These are phyloP conservation scores for Ophiothrix spiculata DNA, from an alignment of 35 echinoderm and acorn worm species.

Conservation along the genomic window DNA sequence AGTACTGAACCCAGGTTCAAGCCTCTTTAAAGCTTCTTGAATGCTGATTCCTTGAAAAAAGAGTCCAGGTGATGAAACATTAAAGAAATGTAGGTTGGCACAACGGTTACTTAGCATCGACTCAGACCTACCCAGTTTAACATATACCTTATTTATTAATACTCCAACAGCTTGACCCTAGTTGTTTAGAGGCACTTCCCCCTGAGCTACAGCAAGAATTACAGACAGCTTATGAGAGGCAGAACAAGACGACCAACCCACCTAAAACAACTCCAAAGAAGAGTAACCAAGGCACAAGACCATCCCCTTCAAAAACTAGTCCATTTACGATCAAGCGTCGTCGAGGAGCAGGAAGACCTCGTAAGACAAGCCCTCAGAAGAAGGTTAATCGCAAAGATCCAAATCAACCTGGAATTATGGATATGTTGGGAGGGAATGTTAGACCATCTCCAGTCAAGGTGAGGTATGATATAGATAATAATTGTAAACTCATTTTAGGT, in stretches of 20 bases:
- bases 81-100: too few species aligned
- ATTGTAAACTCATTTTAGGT: too few species aligned
- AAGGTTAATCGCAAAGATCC: not conserved
- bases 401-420: not conserved
- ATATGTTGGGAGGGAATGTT: constrained; percentile 1
- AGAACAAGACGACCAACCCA: not conserved
- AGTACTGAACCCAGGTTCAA: too few species aligned
- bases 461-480: too few species aligned
- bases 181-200: constrained; percentile 84
- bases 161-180: constrained; percentile 72
- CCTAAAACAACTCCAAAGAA: constrained; percentile 2
- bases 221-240: constrained; percentile 55
- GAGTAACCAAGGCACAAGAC: not conserved
- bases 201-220: constrained; percentile 74
- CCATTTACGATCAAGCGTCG: constrained; percentile 58
- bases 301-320: constrained; percentile 38
- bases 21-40: too few species aligned
- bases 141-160: not conserved
- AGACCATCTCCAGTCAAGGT: not conserved
- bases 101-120: too few species aligned
- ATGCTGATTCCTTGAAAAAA: too few species aligned
- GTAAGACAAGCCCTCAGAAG: constrained; percentile 7
- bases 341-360: constrained; percentile 62
- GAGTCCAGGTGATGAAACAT: too few species aligned
- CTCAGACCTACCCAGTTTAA: not conserved